Percentiles rank a stretch among this genome's conserved stretches.
Conservation (phyloP, 2,888 invertebrate species). For the Euzophera pinguis region DNA sequence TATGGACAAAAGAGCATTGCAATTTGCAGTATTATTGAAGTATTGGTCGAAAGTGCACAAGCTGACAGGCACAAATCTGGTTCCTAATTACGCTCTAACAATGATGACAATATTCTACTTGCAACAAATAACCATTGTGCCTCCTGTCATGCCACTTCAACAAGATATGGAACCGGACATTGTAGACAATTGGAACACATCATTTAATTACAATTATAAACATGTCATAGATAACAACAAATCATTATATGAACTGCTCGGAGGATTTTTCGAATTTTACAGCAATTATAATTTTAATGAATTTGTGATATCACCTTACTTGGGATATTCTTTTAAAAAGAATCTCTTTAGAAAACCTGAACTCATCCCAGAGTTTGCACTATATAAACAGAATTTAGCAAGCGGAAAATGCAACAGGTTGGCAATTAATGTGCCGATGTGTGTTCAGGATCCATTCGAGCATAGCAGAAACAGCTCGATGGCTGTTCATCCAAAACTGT, state of each 20-base stretch:
- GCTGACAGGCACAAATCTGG: constrained; percentile 75
- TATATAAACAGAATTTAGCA: constrained; percentile 51
- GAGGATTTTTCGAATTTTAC: constrained; percentile 83
- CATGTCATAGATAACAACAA: constrained; percentile 35
- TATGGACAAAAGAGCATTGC: constrained; percentile 76
- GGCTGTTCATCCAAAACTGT: constrained; percentile 34
- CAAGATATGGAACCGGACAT: constrained; percentile 30
- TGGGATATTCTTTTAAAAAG: constrained; percentile 68
- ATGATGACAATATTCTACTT: constrained; percentile 85
- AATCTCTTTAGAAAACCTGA: constrained; percentile 44
- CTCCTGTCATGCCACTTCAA: constrained; percentile 75
- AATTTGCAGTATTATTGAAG: constrained; percentile 83
- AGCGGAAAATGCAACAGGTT: constrained; percentile 35
- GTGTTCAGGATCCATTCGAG: constrained; percentile 83
- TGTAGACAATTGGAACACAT: constrained; percentile 81
- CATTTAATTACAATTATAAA: constrained; percentile 53
- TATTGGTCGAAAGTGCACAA: constrained; percentile 85
- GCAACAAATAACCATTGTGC: constrained; percentile 80
- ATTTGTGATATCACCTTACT: constrained; percentile 79
- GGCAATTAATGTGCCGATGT: constrained; percentile 53
- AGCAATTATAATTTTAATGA: constrained; percentile 74
- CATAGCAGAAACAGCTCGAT: constrained; percentile 70
- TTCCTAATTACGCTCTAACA: constrained; percentile 84
- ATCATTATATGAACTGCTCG: constrained; percentile 71
- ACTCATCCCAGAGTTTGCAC: constrained; percentile 42